Percentiles rank a stretch among this genome's conserved stretches.
phyloP scores from a whole-genome alignment of 2,113 vertebrate genomes.

The Aspidoscelis tigris region DNA sequence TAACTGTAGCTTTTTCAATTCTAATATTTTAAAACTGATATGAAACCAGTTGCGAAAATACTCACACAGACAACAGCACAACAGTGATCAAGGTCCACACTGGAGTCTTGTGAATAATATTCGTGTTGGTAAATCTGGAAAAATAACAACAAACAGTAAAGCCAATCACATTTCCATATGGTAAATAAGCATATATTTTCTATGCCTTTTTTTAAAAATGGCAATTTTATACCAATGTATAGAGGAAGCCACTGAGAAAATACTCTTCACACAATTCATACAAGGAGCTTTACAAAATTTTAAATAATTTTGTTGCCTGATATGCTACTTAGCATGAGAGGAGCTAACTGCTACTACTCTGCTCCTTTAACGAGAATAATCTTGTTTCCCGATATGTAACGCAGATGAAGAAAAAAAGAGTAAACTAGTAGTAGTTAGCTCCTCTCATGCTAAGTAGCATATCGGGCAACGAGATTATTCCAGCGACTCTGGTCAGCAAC shows the following conservation, averaged over 20 bases:
- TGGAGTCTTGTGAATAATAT: conserved; percentile 81
- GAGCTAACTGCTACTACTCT: too few relatives aligned
- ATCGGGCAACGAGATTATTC: too few relatives aligned
- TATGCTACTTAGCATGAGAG: too few relatives aligned
- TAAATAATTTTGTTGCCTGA: too few relatives aligned
- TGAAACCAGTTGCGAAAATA: conserved; percentile 52
- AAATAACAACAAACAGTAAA: conserved; percentile 52
- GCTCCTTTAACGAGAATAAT: too few relatives aligned
- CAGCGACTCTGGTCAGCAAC: too few relatives aligned
- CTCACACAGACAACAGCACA: conserved; percentile 82
- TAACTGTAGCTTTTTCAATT: too few relatives aligned
- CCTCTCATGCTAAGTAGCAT: too few relatives aligned
- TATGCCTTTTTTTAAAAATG: neutral
- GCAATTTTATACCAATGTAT: neutral
- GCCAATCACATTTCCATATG: neutral
- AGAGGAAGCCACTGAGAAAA: neutral
- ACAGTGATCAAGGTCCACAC: conserved; percentile 83
- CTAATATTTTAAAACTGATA: neutral
- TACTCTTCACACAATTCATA: neutral
- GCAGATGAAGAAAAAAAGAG: too few relatives aligned
- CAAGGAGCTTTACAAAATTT: too few relatives aligned
- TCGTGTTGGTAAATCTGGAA: conserved; percentile 83
- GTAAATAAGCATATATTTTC: neutral
- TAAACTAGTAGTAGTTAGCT: too few relatives aligned
- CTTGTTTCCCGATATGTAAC: too few relatives aligned